These are phyloP conservation scores for Amiota communis DNA, from an alignment of 2,888 invertebrate genomes.

Conservation along the genomic window DNA sequence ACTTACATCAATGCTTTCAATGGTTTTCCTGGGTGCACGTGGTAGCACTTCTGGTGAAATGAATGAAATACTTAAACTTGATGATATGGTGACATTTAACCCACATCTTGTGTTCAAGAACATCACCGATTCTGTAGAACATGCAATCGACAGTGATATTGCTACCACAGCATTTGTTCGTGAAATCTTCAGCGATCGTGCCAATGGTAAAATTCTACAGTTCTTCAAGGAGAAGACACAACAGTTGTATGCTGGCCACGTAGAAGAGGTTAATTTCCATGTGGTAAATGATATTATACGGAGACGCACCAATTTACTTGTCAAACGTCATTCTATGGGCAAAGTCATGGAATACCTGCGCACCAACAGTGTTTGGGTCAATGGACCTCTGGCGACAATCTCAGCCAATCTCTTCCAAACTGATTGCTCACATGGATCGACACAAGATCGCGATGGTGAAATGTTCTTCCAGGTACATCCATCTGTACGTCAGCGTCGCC, in stretches of 20 bases:
- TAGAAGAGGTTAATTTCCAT: conserved; percentile 88
- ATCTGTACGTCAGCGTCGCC: conserved; percentile 83
- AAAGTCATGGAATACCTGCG: conserved; percentile 84
- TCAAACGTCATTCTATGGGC: conserved; percentile 85
- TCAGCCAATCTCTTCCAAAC: conserved; percentile 89
- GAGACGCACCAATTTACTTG: conserved; percentile 84
- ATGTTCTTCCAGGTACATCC: conserved; percentile 90
- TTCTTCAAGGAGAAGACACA: conserved; percentile 92
- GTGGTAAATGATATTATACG: conserved; percentile 88
- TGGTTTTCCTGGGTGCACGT: conserved; percentile 90
- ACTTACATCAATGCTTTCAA: conserved; percentile 87
- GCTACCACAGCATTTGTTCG: conserved; percentile 86
- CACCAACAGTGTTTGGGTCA: conserved; percentile 81
- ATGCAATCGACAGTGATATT: conserved; percentile 80
- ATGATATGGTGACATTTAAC: conserved; percentile 92
- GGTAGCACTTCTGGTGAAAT: conserved; percentile 92
- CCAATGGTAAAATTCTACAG: conserved; percentile 85
- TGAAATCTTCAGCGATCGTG: conserved; percentile 87
- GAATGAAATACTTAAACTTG: conserved; percentile 88
- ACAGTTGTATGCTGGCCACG: conserved; percentile 89
- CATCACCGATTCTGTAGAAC: conserved; percentile 85
- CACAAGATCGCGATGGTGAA: conserved; percentile 86
- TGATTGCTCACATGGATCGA: conserved; percentile 83
- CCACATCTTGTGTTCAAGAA: conserved; percentile 90
- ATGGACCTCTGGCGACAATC: conserved; percentile 85